These are phyloP conservation scores for Rhagophthalmus giganteus DNA, from an alignment of 2,888 invertebrate genomes.

Conservation along the genomic window DNA sequence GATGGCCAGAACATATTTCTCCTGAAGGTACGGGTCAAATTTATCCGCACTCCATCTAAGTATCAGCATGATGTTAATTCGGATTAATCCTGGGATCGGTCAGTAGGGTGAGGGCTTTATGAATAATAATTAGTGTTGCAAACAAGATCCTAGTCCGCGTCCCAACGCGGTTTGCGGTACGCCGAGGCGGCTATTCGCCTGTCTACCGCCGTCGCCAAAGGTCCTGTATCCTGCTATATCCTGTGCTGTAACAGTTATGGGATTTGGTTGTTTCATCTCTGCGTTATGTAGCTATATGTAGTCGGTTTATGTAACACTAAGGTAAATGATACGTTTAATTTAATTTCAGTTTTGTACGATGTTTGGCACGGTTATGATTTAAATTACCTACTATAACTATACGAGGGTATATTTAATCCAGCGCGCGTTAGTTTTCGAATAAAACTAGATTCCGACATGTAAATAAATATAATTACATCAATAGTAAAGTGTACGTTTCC, in stretches of 20 bases:
- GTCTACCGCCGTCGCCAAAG: constrained; percentile 36
- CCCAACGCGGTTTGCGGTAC: constrained; percentile 47
- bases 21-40: constrained; percentile 18
- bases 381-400: too few species aligned
- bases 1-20: constrained; percentile 18
- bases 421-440: too few species aligned
- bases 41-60: constrained; percentile 33
- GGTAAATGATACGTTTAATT: constrained; percentile 7
- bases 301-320: constrained; percentile 8
- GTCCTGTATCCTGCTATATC: constrained; percentile 18
- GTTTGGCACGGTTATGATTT: neutral
- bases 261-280: constrained; percentile 18
- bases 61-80: constrained; percentile 53
- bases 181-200: constrained; percentile 39
- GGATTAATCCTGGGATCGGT: constrained; percentile 49
- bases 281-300: constrained; percentile 6
- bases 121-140: constrained; percentile 56
- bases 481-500: too few species aligned
- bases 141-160: constrained; percentile 52
- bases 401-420: constrained; percentile 14
- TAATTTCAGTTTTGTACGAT: constrained; percentile 4
- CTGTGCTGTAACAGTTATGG: constrained; percentile 18
- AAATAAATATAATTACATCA: too few species aligned
- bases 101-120: constrained; percentile 52
- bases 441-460: too few species aligned